phyloP scores from a whole-genome alignment of 2,113 vertebrate genomes.

The Myiagra hebetior region DNA sequence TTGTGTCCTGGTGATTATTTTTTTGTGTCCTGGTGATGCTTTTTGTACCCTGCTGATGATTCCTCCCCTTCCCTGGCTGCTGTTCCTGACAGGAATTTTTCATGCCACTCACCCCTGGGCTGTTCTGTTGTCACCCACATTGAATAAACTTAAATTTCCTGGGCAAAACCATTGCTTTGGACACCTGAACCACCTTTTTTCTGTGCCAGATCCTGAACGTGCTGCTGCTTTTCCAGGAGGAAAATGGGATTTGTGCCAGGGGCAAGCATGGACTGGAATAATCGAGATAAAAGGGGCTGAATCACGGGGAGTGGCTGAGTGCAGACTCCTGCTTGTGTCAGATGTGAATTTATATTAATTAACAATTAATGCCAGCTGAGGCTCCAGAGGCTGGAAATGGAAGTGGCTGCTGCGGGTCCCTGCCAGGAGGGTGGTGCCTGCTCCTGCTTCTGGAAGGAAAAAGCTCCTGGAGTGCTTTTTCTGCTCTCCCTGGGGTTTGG shows the following conservation, averaged over 20 bases:
- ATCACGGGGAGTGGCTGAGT: background rate
- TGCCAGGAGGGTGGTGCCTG: background rate
- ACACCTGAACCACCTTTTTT: background rate
- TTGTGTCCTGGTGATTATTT: too few species aligned
- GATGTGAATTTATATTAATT: background rate
- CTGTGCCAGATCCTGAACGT: rapidly evolving
- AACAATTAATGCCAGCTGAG: conserved; percentile 9
- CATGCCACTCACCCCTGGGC: background rate
- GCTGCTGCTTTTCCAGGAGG: background rate
- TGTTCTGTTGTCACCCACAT: background rate
- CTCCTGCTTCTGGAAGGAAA: background rate
- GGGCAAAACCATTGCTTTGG: background rate
- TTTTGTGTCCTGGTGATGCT: background rate
- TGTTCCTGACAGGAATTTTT: background rate
- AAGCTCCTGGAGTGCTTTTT: background rate
- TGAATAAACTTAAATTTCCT: background rate
- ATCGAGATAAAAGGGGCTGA: background rate
- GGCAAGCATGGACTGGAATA: background rate
- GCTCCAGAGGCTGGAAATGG: background rate
- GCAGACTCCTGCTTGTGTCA: background rate
- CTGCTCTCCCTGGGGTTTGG: background rate
- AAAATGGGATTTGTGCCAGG: background rate
- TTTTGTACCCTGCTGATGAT: background rate
- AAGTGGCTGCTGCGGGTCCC: background rate
- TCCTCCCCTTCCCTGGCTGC: background rate